Evolutionary conservation across 1,140 invertebrate genomes (phyloP).

Genomic region (Zaprionus lachaisei): DNA sequence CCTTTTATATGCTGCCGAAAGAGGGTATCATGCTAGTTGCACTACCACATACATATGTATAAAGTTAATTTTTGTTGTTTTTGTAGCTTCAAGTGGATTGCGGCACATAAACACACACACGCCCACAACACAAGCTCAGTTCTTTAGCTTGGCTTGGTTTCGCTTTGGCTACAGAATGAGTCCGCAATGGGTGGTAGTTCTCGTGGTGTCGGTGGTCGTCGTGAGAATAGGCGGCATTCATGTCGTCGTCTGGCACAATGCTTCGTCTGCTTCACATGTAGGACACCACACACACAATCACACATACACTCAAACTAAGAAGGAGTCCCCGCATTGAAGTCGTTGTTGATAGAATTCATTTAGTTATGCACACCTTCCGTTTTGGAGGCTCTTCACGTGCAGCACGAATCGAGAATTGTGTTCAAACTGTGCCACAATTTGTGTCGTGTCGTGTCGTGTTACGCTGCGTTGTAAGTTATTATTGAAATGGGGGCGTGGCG

Average conservation of each 20-base stretch:
- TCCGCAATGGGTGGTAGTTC: neutral
- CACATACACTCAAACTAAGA: neutral
- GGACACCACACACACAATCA: slow-evolving; percentile 21
- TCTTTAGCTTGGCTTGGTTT: slow-evolving; percentile 7
- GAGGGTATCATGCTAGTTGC: neutral
- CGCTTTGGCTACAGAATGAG: neutral
- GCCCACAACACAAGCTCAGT: slow-evolving; percentile 9
- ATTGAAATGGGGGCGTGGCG: slow-evolving; percentile 26
- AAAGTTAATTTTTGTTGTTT: slow-evolving; percentile 5
- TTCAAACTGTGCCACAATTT: slow-evolving; percentile 32
- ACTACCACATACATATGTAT: neutral
- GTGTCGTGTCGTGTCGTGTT: slow-evolving; percentile 28
- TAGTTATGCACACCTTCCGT: slow-evolving; percentile 81
- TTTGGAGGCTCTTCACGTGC: slow-evolving; percentile 76
- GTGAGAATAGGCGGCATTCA: neutral
- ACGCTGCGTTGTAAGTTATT: slow-evolving; percentile 32
- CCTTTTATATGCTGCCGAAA: neutral
- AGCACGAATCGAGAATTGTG: slow-evolving; percentile 62
- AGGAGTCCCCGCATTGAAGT: slow-evolving; percentile 16
- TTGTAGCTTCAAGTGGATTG: slow-evolving; percentile 43
- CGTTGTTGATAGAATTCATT: slow-evolving; percentile 75
- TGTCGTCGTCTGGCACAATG: slow-evolving; percentile 12
- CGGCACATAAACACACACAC: slow-evolving; percentile 9
- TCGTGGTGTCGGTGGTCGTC: neutral
- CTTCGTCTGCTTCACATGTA: slow-evolving; percentile 53